phyloP scores from a whole-genome alignment of 2,888 invertebrate species.

The Actias luna region DNA sequence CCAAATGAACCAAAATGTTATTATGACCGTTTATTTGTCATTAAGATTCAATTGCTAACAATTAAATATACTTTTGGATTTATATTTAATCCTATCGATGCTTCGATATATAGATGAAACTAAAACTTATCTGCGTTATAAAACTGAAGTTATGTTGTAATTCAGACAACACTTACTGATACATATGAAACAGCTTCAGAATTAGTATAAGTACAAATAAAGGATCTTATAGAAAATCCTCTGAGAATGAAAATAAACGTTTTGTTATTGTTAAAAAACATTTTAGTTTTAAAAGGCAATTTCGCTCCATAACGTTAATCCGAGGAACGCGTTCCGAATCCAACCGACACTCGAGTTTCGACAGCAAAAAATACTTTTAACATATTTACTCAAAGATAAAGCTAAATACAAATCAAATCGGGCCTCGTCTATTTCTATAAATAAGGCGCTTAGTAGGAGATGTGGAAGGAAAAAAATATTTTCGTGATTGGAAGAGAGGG shows the following conservation, averaged over 20 bases:
- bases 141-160: not conserved
- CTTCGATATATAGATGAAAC: not conserved
- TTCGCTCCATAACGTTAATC: constrained; percentile 10
- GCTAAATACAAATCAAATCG: constrained; percentile 61
- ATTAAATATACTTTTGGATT: no score
- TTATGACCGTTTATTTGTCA: no score
- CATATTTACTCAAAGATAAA: constrained; percentile 13
- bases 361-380: constrained; percentile 4
- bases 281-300: not conserved
- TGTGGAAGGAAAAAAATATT: constrained; percentile 54
- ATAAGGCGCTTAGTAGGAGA: constrained; percentile 67
- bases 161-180: not conserved
- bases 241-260: not conserved
- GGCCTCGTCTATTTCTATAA: constrained; percentile 68
- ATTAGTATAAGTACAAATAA: not conserved
- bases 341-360: constrained; percentile 7
- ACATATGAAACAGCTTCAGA: not conserved
- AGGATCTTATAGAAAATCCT: not conserved
- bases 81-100: not conserved
- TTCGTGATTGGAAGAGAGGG: constrained; percentile 61
- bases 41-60: no score
- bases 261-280: constrained; percentile 3
- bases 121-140: not conserved
- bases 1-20: no score
- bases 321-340: constrained; percentile 2